phyloP scores from a whole-genome alignment of 2,797 vertebrate genomes.

The Pempheris klunzingeri region DNA sequence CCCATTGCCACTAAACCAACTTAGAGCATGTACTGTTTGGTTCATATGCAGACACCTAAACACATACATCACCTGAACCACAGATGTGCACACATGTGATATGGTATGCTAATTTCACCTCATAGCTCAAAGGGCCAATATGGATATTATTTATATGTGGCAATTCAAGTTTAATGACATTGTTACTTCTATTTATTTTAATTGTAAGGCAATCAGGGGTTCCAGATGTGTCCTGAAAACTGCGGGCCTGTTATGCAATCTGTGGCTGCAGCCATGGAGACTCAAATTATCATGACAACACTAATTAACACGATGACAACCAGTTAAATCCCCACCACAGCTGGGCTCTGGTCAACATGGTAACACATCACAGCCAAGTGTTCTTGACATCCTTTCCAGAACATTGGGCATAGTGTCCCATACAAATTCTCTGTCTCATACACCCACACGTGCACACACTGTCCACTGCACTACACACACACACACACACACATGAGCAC shows the following conservation, averaged over 20 bases:
- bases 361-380: constrained; percentile 75
- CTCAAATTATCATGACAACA: constrained; percentile 76
- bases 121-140: constrained; percentile 46
- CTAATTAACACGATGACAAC: constrained; percentile 80
- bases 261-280: constrained; percentile 55
- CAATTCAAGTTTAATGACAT: constrained; percentile 50
- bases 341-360: constrained; percentile 74
- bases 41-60: constrained; percentile 13
- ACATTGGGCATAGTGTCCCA: constrained; percentile 59
- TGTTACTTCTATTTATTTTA: constrained; percentile 72
- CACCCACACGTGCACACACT: constrained; percentile 7
- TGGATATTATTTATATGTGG: constrained; percentile 56
- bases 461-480: neutral
- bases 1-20: constrained; percentile 7
- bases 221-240: constrained; percentile 78
- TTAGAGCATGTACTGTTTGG: constrained; percentile 7
- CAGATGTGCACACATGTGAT: constrained; percentile 26
- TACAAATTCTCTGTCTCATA: constrained; percentile 40
- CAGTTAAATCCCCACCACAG: constrained; percentile 74
- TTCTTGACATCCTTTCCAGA: constrained; percentile 74
- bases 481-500: constrained; percentile 15
- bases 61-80: constrained; percentile 24
- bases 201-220: constrained; percentile 70
- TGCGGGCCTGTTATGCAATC: constrained; percentile 65
- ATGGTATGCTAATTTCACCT: constrained; percentile 43